Evolutionary conservation across 2,888 invertebrate genomes (phyloP).

Genomic region (Athripsodes cinereus): DNA sequence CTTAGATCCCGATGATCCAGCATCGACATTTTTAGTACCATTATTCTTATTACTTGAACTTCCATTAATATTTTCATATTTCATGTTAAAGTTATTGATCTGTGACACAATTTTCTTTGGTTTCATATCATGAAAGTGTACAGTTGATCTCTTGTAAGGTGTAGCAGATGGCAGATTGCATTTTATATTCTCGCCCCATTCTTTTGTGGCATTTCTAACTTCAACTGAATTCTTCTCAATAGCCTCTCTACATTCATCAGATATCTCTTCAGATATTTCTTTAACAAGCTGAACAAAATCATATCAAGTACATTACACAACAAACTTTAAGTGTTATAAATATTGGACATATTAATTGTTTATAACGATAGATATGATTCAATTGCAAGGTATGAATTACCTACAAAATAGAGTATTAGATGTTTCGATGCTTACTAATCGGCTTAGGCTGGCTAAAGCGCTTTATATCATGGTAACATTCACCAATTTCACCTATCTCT

Average conservation of each 20-base stretch:
- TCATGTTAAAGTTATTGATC: slow-evolving; percentile 48
- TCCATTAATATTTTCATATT: slow-evolving; percentile 33
- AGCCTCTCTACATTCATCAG: slow-evolving; percentile 45
- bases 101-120: slow-evolving; percentile 39
- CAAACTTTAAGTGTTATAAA: background rate
- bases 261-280: slow-evolving; percentile 41
- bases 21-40: background rate
- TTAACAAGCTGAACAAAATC: slow-evolving; percentile 41
- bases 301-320: background rate
- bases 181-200: slow-evolving; percentile 46
- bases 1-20: background rate
- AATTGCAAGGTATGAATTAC: too few species aligned
- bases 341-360: too few species aligned
- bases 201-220: slow-evolving; percentile 30
- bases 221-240: slow-evolving; percentile 37
- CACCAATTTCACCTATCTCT: too few species aligned
- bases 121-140: slow-evolving; percentile 39
- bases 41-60: background rate
- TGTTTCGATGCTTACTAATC: too few species aligned
- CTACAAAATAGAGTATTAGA: too few species aligned
- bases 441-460: too few species aligned
- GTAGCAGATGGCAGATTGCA: slow-evolving; percentile 34
- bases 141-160: slow-evolving; percentile 40
- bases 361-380: too few species aligned
- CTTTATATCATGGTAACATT: too few species aligned